Evolutionary conservation across 2,888 invertebrate genomes (phyloP).

Genomic region (Carpatolechia fugitivella): DNA sequence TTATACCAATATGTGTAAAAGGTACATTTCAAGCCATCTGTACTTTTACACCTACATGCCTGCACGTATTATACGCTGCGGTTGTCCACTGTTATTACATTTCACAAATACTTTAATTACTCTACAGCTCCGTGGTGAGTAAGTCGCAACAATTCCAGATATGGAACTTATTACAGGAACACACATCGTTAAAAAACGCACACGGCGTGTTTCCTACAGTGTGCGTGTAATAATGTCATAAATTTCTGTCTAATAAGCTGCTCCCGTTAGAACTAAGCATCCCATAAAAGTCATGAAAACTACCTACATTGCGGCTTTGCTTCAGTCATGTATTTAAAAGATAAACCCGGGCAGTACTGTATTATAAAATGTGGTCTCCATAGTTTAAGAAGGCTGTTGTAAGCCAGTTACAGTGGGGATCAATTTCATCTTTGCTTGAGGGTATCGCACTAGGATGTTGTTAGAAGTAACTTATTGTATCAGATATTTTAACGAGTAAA

Average conservation of each 20-base stretch:
- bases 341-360: no score
- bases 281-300: not conserved
- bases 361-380: no score
- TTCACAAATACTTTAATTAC: no score
- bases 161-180: not conserved
- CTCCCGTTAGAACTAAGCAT: slow-evolving; percentile 10
- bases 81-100: no score
- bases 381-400: no score
- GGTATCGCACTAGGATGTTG: not conserved
- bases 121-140: not conserved
- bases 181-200: not conserved
- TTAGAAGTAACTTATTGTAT: not conserved
- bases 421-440: slow-evolving; percentile 2
- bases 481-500: not conserved
- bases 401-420: no score
- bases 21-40: no score
- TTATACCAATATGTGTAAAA: no score
- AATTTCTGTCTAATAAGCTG: slow-evolving; percentile 31
- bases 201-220: not conserved
- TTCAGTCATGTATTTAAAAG: no score
- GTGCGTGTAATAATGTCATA: slow-evolving; percentile 27
- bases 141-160: not conserved
- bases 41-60: no score
- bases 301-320: not conserved
- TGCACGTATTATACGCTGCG: no score